Percentiles rank a stretch among this genome's conserved stretches.
These are phyloP conservation scores for Drosophila parvula DNA, from an alignment of 1,140 invertebrate genomes.

Conservation along the genomic window DNA sequence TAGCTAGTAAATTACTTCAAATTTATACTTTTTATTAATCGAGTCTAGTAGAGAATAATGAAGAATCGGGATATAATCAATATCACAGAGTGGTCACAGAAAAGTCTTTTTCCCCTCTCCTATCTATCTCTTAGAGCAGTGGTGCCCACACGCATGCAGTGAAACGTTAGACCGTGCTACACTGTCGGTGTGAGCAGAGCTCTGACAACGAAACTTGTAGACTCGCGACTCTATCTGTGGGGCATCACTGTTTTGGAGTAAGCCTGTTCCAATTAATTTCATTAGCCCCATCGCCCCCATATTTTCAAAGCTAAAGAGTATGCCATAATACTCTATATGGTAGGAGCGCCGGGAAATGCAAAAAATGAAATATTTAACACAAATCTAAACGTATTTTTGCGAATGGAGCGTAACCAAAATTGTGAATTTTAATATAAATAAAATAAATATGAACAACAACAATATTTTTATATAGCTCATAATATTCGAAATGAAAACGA, in stretches of 20 bases:
- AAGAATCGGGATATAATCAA: slow-evolving; percentile 23
- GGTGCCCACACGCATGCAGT: no score
- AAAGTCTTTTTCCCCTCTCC: slow-evolving; percentile 4
- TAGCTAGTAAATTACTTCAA: slow-evolving; percentile 76
- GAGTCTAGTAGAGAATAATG: slow-evolving; percentile 25
- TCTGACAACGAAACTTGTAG: no score
- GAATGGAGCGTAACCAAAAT: slow-evolving; percentile 60
- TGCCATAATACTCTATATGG: slow-evolving; percentile 19
- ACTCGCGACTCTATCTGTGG: no score
- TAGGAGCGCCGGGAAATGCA: slow-evolving; percentile 34
- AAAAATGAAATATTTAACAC: slow-evolving; percentile 30
- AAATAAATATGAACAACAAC: slow-evolving; percentile 58
- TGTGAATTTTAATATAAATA: slow-evolving; percentile 79
- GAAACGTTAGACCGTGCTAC: no score
- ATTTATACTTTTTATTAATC: slow-evolving; percentile 66
- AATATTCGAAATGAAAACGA: slow-evolving; percentile 49
- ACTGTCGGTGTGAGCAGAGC: no score
- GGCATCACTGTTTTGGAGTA: no score
- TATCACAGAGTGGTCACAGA: slow-evolving; percentile 13
- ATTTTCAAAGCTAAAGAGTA: slow-evolving; percentile 36
- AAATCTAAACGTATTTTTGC: slow-evolving; percentile 54
- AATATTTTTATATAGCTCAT: slow-evolving; percentile 79
- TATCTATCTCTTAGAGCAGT: slow-evolving; percentile 2
- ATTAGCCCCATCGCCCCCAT: no score
- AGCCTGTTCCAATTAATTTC: no score